Evolutionary conservation across 1,140 invertebrate genomes (phyloP).

Genomic region (Bombyx mandarina): DNA sequence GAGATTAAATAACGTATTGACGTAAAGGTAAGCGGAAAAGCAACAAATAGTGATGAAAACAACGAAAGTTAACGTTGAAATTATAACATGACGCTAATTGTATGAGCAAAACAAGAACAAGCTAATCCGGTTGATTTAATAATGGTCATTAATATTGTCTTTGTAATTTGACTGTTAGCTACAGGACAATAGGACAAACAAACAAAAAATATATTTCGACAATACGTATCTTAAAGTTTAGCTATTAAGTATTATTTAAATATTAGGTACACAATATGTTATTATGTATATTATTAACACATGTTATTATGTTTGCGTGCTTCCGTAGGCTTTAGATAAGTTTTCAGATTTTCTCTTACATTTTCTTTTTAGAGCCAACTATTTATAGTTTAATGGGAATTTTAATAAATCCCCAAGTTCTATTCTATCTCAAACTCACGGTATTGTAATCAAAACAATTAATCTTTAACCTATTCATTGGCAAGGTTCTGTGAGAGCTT

Average conservation of each 20-base stretch:
- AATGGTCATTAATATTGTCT: not conserved
- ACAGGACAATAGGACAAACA: too few relatives aligned
- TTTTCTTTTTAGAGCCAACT: too few relatives aligned
- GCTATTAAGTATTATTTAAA: not conserved
- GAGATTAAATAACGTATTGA: not conserved
- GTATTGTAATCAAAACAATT: constrained; percentile 29
- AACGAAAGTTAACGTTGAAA: not conserved
- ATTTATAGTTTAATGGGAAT: too few relatives aligned
- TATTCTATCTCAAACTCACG: not conserved
- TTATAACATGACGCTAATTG: too few relatives aligned
- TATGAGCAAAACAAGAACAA: too few relatives aligned
- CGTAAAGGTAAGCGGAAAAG: constrained; percentile 6
- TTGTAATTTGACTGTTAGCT: not conserved
- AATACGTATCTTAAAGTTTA: not conserved
- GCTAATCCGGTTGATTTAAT: not conserved
- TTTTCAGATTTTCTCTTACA: too few relatives aligned
- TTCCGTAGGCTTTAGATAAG: too few relatives aligned
- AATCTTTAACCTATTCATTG: constrained; percentile 24
- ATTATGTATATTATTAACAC: too few relatives aligned
- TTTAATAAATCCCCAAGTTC: not conserved
- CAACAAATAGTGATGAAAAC: constrained; percentile 5
- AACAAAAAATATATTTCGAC: not conserved
- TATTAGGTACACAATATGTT: not conserved
- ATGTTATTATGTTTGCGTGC: not conserved
- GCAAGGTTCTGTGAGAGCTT: constrained; percentile 20